Conservation (phyloP, 2,797 vertebrate genomes). For the Gymnocypris eckloni region DNA sequence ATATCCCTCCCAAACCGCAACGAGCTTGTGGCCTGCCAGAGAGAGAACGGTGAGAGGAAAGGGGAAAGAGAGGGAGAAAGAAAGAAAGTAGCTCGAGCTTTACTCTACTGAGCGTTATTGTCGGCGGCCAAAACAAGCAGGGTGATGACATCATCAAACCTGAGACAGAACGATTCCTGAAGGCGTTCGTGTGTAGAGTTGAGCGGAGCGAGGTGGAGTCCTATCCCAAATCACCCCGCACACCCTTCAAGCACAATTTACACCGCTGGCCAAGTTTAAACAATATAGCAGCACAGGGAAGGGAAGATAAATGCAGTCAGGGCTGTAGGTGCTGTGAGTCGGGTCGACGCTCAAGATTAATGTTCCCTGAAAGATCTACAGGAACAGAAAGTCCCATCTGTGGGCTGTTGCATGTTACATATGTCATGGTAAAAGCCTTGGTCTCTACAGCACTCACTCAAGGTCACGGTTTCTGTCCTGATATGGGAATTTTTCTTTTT, state of each 20-base stretch:
- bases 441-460: not conserved
- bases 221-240: conserved; percentile 54
- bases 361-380: conserved; percentile 30
- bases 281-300: conserved; percentile 44
- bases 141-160: conserved; percentile 81
- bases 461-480: not conserved
- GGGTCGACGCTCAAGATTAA: conserved; percentile 7
- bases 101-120: conserved; percentile 72
- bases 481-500: not conserved
- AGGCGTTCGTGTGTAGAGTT: conserved; percentile 60
- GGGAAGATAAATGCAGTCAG: conserved; percentile 31
- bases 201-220: conserved; percentile 48
- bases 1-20: conserved; percentile 82
- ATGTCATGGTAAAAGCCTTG: not conserved
- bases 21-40: conserved; percentile 79
- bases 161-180: conserved; percentile 67
- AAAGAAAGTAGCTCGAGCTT: conserved; percentile 63
- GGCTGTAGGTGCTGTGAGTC: conserved; percentile 20
- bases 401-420: not conserved
- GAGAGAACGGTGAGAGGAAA: conserved; percentile 64
- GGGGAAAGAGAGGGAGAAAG: conserved; percentile 56
- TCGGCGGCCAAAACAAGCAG: conserved; percentile 78
- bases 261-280: conserved; percentile 41
- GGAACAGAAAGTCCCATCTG: conserved; percentile 19
- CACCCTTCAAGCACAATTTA: conserved; percentile 56